phyloP scores from a whole-genome alignment of 2,797 vertebrate genomes.

The Pseudomugil tenellus region DNA sequence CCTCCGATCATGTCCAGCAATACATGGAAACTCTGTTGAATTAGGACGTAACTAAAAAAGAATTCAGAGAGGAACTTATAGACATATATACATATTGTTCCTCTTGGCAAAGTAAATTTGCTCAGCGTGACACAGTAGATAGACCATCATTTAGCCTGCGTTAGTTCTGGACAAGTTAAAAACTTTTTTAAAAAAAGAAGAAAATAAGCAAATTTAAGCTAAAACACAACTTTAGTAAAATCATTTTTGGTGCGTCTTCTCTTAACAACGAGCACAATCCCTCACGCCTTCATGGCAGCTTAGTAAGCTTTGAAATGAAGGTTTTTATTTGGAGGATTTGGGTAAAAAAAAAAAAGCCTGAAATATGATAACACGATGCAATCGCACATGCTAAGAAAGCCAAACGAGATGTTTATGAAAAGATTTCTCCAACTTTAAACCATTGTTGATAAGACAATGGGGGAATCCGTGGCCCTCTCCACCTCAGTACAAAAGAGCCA shows the following conservation, averaged over 20 bases:
- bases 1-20: no score
- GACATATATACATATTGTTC: no score
- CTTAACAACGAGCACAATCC: not conserved
- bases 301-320: not conserved
- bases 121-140: no score
- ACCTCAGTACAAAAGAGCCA: not conserved
- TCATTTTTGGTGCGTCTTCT: not conserved
- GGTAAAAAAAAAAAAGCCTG: not conserved
- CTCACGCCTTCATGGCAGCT: not conserved
- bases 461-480: conserved; percentile 12
- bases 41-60: no score
- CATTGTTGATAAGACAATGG: not conserved
- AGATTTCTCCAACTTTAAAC: not conserved
- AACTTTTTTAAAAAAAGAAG: no score
- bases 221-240: not conserved
- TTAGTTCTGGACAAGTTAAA: no score
- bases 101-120: no score
- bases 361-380: not conserved
- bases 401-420: not conserved
- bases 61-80: no score
- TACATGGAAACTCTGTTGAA: no score
- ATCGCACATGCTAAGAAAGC: not conserved
- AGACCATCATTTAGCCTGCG: no score
- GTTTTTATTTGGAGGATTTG: not conserved
- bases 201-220: not conserved